Base-by-base conservation (phyloP, 2,888 invertebrate species). In the Cetonia aurata region DNA sequence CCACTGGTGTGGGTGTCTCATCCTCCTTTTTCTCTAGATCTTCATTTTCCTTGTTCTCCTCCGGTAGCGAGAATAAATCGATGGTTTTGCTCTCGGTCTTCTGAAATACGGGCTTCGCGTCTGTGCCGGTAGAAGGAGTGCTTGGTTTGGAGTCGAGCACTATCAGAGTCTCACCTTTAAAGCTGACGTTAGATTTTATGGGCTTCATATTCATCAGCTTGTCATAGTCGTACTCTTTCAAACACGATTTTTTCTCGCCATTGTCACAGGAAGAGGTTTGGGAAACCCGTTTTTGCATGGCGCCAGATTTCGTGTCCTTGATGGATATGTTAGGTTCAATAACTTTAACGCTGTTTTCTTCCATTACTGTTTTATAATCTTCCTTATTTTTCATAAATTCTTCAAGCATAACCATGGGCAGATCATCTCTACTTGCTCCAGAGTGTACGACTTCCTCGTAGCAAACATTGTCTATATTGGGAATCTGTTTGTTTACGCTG, bases 391-490 rank as follows among this genome's bases (percentile, higher is more conserved):
- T 48, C 12, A 25, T 6, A 15, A 46, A 15, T 9, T 31, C 60
- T 13, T 41, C 10, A 12, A 57, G 1, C 9, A 3, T 31, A 0
- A 17, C 57, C 17, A 4, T 1, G 10, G 48, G 48, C 8, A 17
- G 9, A 33, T 33, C 17, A 1, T 62, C 19, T 12, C 9, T 10
- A n/a, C 13, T 13, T 3, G n/a, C 10, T 37, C 48, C 48, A 0
- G 37, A 6, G 41, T 73, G 72, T 10, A 69, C 41, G 1, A 73
- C 25, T 46, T 74, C 66, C 59, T 75, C 67, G 56, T 75, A 75
- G 37, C 59, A 55, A n/a, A 76, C 55, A 59, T 76, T 76, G 6
- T 44, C 17, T 59, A 62, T 46, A n/a, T 55, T 3, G 15, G 59
- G 9, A 12, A 60, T 31, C 9, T 42, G 48, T 41, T 53, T 10